A percentile compares a stretch with the other conserved stretches of the same genome.
phyloP scores from a whole-genome alignment of 1,140 invertebrate species.

The Nilaparvata lugens region DNA sequence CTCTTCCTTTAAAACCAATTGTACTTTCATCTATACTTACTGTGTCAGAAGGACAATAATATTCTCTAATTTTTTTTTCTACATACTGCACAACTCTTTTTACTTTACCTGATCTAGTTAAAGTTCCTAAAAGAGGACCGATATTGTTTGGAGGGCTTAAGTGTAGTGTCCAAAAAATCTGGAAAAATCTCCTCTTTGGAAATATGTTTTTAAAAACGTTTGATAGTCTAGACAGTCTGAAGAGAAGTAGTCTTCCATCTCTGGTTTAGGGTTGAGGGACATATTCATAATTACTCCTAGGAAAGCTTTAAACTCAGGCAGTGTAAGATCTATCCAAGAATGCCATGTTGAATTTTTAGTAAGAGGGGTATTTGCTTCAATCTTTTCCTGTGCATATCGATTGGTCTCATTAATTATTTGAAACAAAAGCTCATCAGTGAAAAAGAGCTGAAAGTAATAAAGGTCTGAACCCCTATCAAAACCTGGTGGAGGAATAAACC shows the following conservation, averaged over 20 bases:
- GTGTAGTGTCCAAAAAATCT: constrained; percentile 3
- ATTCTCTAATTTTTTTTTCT: constrained; percentile 3
- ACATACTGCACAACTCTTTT: constrained; percentile 1
- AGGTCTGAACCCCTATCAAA: constrained; percentile 2
- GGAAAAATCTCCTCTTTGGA: constrained; percentile 1
- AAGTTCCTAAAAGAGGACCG: background rate
- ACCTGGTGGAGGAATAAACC: constrained; percentile 7
- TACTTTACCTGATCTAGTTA: background rate
- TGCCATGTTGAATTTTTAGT: constrained; percentile 3
- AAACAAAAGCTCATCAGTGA: constrained; percentile 3
- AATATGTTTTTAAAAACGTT: constrained; percentile 12
- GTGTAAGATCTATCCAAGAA: background rate
- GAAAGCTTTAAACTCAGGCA: constrained; percentile 10
- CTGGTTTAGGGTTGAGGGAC: constrained; percentile 1
- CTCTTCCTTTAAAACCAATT: constrained; percentile 4
- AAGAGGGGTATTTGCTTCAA: background rate
- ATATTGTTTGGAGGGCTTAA: background rate
- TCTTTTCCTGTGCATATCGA: constrained; percentile 1
- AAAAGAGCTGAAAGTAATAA: constrained; percentile 4
- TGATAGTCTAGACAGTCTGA: background rate
- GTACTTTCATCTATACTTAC: constrained; percentile 2
- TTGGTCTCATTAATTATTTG: constrained; percentile 10
- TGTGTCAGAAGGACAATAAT: background rate
- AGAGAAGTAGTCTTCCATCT: constrained; percentile 7
- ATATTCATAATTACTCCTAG: constrained; percentile 11